These are phyloP conservation scores for Papilio helenus DNA, from an alignment of 1,140 invertebrate species.

Conservation along the genomic window DNA sequence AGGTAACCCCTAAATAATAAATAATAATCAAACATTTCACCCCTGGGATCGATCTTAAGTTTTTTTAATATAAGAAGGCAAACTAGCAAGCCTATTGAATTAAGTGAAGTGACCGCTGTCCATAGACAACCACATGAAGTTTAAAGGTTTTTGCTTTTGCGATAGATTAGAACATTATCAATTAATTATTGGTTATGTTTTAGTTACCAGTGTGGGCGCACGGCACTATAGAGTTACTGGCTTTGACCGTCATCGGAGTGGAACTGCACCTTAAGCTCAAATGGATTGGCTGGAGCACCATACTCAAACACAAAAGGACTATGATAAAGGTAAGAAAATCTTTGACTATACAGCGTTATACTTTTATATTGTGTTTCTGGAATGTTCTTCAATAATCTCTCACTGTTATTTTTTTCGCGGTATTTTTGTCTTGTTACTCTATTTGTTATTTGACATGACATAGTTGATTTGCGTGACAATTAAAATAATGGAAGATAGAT, in stretches of 20 bases:
- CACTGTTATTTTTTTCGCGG: no score
- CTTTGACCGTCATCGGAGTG: constrained; percentile 89
- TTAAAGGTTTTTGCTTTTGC: no score
- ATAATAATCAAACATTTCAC: constrained; percentile 7
- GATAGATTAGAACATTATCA: no score
- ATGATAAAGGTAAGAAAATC: constrained; percentile 89
- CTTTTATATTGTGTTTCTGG: no score
- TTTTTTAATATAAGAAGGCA: not conserved
- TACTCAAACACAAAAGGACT: constrained; percentile 92
- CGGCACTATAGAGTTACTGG: constrained; percentile 92
- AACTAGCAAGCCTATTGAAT: not conserved
- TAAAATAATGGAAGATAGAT: no score
- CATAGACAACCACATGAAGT: no score
- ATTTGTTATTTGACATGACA: no score
- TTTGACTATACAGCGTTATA: not conserved
- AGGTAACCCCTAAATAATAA: no score
- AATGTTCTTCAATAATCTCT: no score
- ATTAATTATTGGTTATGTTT: constrained; percentile 50
- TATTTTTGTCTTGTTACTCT: no score
- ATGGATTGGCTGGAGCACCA: constrained; percentile 94
- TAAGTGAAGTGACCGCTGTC: no score
- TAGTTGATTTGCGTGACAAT: no score
- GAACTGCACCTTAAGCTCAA: constrained; percentile 92
- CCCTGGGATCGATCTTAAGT: not conserved
- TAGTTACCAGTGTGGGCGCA: constrained; percentile 91